phyloP scores from a whole-genome alignment of 1,140 invertebrate species.

The Temnothorax nylanderi region DNA sequence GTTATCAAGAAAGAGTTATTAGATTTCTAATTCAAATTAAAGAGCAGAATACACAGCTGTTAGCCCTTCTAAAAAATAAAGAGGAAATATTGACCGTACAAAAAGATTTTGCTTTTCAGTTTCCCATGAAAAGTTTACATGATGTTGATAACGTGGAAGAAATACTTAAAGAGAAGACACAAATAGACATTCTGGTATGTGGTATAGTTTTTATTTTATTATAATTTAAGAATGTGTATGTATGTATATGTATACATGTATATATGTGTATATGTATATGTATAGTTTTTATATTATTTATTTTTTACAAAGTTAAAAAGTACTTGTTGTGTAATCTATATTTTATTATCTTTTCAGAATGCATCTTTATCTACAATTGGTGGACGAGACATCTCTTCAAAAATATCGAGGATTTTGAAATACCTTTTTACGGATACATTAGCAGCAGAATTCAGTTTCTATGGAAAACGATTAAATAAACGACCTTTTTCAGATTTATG shows the following conservation, averaged over 20 bases:
- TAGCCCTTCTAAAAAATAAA: background rate
- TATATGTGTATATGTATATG: no score
- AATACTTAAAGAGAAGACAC: background rate
- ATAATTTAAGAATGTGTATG: no score
- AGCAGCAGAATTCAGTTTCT: background rate
- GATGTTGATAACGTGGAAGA: background rate
- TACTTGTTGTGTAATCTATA: background rate
- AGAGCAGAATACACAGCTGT: background rate
- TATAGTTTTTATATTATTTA: background rate
- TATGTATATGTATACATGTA: no score
- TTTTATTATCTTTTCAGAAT: background rate
- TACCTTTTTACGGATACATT: background rate
- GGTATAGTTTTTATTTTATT: background rate
- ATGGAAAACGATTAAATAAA: background rate
- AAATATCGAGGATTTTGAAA: background rate
- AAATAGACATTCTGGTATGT: background rate
- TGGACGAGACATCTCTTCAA: background rate
- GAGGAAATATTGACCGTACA: background rate
- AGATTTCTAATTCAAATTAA: no score
- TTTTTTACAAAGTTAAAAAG: background rate
- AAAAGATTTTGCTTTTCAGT: background rate
- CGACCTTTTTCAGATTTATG: background rate
- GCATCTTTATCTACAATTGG: background rate
- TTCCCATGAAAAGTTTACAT: constrained; percentile 18
- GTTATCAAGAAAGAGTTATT: no score